These are phyloP conservation scores for Rhyacichthys aspro DNA, from an alignment of 2,797 vertebrate genomes.

Conservation along the genomic window DNA sequence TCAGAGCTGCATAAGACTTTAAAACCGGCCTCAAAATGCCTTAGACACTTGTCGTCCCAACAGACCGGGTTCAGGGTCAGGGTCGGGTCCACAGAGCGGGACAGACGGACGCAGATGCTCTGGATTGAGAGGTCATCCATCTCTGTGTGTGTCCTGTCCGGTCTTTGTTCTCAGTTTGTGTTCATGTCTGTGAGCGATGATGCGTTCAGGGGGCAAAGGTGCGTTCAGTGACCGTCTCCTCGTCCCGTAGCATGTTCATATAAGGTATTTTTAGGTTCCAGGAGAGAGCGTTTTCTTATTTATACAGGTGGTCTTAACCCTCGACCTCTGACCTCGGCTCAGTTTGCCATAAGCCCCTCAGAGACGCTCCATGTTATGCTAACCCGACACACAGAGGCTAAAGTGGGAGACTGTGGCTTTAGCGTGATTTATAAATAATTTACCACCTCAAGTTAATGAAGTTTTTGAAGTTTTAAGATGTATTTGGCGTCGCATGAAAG, in stretches of 20 bases:
- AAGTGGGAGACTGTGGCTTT: constrained; percentile 1
- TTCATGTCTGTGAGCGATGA: constrained; percentile 4
- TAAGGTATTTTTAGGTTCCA: constrained; percentile 42
- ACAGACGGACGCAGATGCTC: constrained; percentile 28
- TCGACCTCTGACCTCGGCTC: constrained; percentile 50
- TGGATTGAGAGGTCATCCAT: no score
- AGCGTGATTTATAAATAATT: constrained; percentile 3
- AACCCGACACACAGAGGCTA: constrained; percentile 17
- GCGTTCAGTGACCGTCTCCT: constrained; percentile 10
- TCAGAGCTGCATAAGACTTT: background rate
- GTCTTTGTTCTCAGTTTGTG: constrained; percentile 29
- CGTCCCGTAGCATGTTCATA: constrained; percentile 6
- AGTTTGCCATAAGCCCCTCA: constrained; percentile 31
- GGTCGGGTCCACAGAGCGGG: background rate
- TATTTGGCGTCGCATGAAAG: no score
- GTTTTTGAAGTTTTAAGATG: background rate
- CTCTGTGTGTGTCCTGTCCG: constrained; percentile 17
- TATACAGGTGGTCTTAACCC: constrained; percentile 53
- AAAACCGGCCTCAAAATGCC: background rate
- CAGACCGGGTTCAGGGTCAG: no score
- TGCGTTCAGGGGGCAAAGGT: constrained; percentile 20
- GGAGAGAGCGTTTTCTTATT: constrained; percentile 37
- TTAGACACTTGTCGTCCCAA: background rate
- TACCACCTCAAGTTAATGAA: background rate
- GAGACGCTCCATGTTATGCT: constrained; percentile 28